A percentile compares a stretch with the other conserved stretches of the same genome.
These are phyloP conservation scores for Vireo altiloquus DNA, from an alignment of 2,113 vertebrate genomes.

Conservation along the genomic window DNA sequence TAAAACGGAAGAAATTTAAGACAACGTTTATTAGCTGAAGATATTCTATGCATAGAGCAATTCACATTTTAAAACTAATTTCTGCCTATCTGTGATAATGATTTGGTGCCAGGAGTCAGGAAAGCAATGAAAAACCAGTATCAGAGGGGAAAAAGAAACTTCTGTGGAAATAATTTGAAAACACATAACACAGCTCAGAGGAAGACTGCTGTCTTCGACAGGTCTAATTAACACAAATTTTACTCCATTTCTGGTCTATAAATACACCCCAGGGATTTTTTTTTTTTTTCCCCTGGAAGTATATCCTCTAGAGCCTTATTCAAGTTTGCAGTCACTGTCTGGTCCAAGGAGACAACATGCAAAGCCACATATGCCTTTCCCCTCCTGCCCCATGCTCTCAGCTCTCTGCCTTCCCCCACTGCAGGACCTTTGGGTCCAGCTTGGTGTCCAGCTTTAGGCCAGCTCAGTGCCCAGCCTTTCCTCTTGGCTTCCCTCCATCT, in stretches of 20 bases:
- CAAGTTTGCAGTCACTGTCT: too few relatives aligned
- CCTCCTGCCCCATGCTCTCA: neutral
- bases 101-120: neutral
- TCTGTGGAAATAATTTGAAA: neutral
- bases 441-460: neutral
- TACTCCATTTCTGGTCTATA: neutral
- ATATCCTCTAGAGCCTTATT: neutral
- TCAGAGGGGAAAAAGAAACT: neutral
- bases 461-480: neutral
- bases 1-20: constrained; percentile 11
- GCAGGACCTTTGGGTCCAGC: neutral
- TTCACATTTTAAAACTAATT: neutral
- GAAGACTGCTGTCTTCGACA: neutral
- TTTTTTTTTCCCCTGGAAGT: rapidly evolving
- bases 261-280: neutral
- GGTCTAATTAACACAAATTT: neutral
- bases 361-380: rapidly evolving
- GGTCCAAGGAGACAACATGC: neutral
- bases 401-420: neutral
- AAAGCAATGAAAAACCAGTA: neutral
- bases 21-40: neutral
- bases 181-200: neutral
- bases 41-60: neutral
- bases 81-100: neutral
- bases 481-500: neutral